phyloP scores from a whole-genome alignment of 2,113 vertebrate genomes.

The cattle (Bos taurus) region DNA sequence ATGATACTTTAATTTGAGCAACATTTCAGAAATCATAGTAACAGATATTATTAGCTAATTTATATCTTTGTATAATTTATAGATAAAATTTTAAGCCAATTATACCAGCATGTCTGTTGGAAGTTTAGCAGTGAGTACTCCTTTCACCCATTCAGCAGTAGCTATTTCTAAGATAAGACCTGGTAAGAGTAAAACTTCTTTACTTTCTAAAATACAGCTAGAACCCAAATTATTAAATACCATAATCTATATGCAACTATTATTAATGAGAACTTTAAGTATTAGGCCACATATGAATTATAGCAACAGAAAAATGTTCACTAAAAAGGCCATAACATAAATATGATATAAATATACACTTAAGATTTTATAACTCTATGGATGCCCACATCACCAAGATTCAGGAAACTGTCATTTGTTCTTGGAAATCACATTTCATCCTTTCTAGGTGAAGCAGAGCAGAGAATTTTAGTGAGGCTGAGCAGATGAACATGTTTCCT shows the following conservation, averaged over 20 bases:
- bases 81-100: not conserved
- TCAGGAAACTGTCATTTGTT: constrained; percentile 21
- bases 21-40: not conserved
- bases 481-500: constrained; percentile 26
- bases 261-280: not conserved
- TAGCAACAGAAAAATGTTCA: not conserved
- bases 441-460: not conserved
- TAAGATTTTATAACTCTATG: not conserved
- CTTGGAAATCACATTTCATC: constrained; percentile 31
- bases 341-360: not conserved
- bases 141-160: not conserved
- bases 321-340: not conserved
- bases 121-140: not conserved
- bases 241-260: not conserved
- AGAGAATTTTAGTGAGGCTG: not conserved
- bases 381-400: not conserved
- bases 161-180: not conserved
- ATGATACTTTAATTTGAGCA: not conserved
- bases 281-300: not conserved
- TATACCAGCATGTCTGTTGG: not conserved
- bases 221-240: not conserved
- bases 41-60: not conserved
- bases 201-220: not conserved
- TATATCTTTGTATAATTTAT: not conserved
- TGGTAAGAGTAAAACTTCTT: not conserved